Base-by-base conservation (phyloP, 2,888 invertebrate species). In the Drosophila meridiana region DNA sequence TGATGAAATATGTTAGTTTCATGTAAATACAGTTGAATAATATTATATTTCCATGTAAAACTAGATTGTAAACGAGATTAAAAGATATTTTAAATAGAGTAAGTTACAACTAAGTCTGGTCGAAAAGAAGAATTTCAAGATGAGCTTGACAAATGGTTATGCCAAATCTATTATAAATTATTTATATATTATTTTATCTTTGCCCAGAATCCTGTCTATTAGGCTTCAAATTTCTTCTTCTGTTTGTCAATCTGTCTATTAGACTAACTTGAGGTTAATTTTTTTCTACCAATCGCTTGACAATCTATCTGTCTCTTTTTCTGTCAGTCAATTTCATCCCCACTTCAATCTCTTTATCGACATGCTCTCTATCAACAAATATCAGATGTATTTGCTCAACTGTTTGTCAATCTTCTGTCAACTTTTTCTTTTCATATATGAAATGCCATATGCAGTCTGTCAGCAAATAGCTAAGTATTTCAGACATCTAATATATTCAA, bases 381-480 rank as follows among this genome's bases (percentile, higher is more conserved):
- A 52, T 52, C n/a, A 34, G 11, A 2, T 32, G 4, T 52, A 52
- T 52, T 52, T 34, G 50, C 8, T 11, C 50, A 52, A 52, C 50
- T 34, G 50, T 34, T 52, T 20, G 32, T 34, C 20, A 52, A 52
- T 34, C 32, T n/a, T n/a, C 11, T 34, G 50, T 52, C 34, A 52
- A 52, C 50, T 32, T 32, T 47, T 32, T 4, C n/a, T 32, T 11
- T n/a, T 50, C 32, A 32, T 9, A 11, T 11, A 20, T 11, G 32
- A n/a, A 32, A 14, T 50, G 2, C n/a, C n/a, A 40, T 0, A 40
- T 40, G 5, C 11, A 47, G 30, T n/a, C 50, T 34, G 20, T 34
- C 52, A 20, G 34, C 34, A 34, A 52, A 36, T 38, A 38, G 14
- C 14, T 38, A 36, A 26, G 53, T 36, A 36, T 53, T 36, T 26